phyloP scores from a whole-genome alignment of 2,888 invertebrate species.

The Ernsta delagoae region DNA sequence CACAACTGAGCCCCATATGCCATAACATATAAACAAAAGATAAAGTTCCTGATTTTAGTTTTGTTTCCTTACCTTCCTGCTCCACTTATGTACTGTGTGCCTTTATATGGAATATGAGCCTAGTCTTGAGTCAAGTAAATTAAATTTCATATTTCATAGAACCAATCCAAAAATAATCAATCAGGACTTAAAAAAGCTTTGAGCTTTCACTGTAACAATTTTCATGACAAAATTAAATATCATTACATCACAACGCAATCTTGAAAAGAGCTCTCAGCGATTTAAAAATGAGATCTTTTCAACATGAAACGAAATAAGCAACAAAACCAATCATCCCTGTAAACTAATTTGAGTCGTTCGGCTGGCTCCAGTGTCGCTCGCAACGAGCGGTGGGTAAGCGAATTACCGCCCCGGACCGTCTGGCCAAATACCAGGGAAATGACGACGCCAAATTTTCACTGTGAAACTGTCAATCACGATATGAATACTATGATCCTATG shows the following conservation, averaged over 20 bases:
- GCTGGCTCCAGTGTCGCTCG: conserved; percentile 1
- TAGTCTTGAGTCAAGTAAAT: too few relatives aligned
- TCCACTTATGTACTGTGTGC: too few relatives aligned
- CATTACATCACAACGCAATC: not conserved
- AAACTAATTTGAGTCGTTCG: conserved; percentile 8
- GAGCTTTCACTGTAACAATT: not conserved
- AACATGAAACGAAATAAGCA: conserved; percentile 5
- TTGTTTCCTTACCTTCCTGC: too few relatives aligned
- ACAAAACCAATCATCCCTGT: conserved; percentile 7
- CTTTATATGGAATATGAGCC: too few relatives aligned
- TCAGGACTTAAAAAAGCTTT: not conserved
- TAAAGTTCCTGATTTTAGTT: too few relatives aligned
- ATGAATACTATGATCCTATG: too few relatives aligned
- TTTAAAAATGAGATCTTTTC: conserved; percentile 9
- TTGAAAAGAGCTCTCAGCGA: not conserved
- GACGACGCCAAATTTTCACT: not conserved
- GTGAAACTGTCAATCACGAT: not conserved
- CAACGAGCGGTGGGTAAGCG: conserved; percentile 8
- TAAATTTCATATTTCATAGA: not conserved
- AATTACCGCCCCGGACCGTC: not conserved
- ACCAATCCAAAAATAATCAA: not conserved
- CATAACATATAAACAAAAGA: too few relatives aligned
- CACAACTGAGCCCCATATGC: too few relatives aligned
- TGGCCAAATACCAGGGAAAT: not conserved
- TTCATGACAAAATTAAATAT: not conserved